Base-by-base conservation (phyloP, 2,888 invertebrate species). In the Polyploca ridens region DNA sequence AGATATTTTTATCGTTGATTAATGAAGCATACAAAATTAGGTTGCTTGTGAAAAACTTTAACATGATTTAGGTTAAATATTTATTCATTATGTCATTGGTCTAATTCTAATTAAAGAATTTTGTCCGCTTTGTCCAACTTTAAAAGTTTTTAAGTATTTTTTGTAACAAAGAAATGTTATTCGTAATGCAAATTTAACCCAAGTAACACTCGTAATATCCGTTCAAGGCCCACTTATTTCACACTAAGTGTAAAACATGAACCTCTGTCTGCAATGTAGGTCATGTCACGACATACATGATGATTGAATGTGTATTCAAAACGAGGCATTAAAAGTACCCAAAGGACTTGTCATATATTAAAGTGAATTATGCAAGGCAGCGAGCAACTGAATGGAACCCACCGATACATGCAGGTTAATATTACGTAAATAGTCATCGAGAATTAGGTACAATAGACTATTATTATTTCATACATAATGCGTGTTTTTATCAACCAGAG, bases 381-480 rank as follows among this genome's bases (percentile, higher is more conserved):
- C 57, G 49, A 16, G 0, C 38, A 27, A n/a, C 19, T 62, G 49
- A 62, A 62, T 62, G 38, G 33, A 14, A 38, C 13, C 38, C 63
- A 69, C 64, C 65, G 70, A 70, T 75, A 74, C 69, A 80, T 77
- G 79, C 2, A 27, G 27, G 27, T 80, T 80, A 86, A 83, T 84
- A 86, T 85, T 85, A 85, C 84, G 83, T 84, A 79, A 85, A 80
- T 69, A 77, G 72, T 70, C 73, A 69, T 69, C 74, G 72, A 74
- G 75, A 76, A 73, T 75, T 81, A n/a, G n/a, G n/a, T n/a, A 89
- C 85, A 86, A 89, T 87, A 74, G 77, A 74, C 67, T 69, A 89
- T 89, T 90, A 91, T 88, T 85, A 85, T 87, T 86, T 82, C 77
- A 85, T 86, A 86, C 81, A 87, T 86, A 86, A 88, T 87, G 81